A percentile compares a stretch with the other conserved stretches of the same genome.
These are phyloP conservation scores for Penelope pileata DNA, from an alignment of 2,113 vertebrate genomes.

Conservation along the genomic window DNA sequence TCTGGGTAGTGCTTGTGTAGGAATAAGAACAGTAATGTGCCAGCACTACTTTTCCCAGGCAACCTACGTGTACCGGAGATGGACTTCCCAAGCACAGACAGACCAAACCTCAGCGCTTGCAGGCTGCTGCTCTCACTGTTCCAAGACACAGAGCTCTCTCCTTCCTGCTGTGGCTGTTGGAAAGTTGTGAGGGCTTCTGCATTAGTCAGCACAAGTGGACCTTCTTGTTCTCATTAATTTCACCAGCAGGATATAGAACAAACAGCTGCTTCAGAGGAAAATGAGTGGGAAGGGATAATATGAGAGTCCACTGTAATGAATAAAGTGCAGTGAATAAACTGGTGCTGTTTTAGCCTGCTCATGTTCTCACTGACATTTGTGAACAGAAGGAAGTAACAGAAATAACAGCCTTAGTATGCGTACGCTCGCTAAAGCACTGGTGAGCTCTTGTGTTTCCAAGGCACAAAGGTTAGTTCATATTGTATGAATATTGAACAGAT, in stretches of 20 bases:
- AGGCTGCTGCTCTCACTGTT: neutral
- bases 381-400: neutral
- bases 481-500: neutral
- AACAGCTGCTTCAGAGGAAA: conserved; percentile 24
- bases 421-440: neutral
- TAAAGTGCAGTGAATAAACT: neutral
- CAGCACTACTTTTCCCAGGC: neutral
- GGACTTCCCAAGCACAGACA: neutral
- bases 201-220: neutral
- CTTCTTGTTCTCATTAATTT: conserved; percentile 45
- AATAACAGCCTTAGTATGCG: neutral
- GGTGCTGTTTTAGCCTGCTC: neutral
- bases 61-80: neutral
- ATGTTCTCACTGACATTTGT: neutral
- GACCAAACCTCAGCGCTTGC: neutral
- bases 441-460: neutral
- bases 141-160: neutral
- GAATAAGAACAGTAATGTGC: neutral
- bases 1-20: neutral
- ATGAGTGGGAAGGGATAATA: neutral
- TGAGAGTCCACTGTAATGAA: neutral
- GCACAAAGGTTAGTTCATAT: neutral
- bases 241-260: neutral
- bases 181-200: neutral
- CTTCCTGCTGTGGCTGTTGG: neutral